phyloP scores from a whole-genome alignment of 2,888 invertebrate genomes.

The Hedya salicella region DNA sequence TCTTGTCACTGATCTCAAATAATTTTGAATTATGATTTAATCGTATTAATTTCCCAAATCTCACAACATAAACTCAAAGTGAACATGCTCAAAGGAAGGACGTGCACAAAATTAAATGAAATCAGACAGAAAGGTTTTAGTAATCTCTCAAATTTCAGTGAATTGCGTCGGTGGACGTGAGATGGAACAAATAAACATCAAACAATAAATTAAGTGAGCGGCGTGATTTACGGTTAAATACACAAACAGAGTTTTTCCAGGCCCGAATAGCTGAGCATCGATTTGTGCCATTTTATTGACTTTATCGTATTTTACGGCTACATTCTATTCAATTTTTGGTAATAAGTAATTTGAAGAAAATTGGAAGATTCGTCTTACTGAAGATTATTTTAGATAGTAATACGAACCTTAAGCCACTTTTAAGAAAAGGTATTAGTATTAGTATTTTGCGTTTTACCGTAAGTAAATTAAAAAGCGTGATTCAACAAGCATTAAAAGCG shows the following conservation, averaged over 20 bases:
- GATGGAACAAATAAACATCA: slow-evolving; percentile 38
- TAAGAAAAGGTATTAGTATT: not conserved
- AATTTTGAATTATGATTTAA: slow-evolving; percentile 63
- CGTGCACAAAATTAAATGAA: slow-evolving; percentile 82
- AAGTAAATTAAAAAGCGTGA: slow-evolving; percentile 54
- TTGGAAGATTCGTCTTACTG: slow-evolving; percentile 14
- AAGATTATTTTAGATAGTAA: slow-evolving; percentile 8
- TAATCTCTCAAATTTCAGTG: slow-evolving; percentile 34
- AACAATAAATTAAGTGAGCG: slow-evolving; percentile 33
- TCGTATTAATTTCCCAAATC: slow-evolving; percentile 28
- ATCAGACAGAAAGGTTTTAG: slow-evolving; percentile 58
- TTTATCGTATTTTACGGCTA: slow-evolving; percentile 27
- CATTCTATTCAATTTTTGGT: not conserved
- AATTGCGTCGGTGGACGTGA: slow-evolving; percentile 30
- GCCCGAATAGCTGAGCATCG: slow-evolving; percentile 23
- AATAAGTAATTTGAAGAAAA: slow-evolving; percentile 17
- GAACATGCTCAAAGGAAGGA: slow-evolving; percentile 58
- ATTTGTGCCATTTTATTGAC: slow-evolving; percentile 29
- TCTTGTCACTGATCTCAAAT: slow-evolving; percentile 84
- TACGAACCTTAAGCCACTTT: slow-evolving; percentile 7
- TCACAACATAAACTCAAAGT: slow-evolving; percentile 7
- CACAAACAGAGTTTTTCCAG: slow-evolving; percentile 29
- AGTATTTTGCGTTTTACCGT: slow-evolving; percentile 18
- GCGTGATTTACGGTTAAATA: slow-evolving; percentile 36
- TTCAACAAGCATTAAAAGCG: slow-evolving; percentile 53